Percentiles rank a stretch among this genome's conserved stretches.
Conservation (phyloP, 2,888 invertebrate genomes). For the Pristionchus fissidentatus region DNA sequence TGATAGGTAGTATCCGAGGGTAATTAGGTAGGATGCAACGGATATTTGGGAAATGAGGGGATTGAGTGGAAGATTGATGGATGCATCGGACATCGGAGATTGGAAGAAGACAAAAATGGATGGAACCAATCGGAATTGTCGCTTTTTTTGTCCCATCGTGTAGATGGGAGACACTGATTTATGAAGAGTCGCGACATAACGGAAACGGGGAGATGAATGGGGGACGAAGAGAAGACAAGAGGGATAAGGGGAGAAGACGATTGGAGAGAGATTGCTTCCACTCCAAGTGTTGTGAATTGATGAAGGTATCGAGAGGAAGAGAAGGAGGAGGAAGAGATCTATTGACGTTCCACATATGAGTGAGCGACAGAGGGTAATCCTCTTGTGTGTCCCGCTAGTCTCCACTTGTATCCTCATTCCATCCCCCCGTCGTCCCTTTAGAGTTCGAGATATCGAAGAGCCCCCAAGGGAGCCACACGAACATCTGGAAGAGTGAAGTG, state of each 20-base stretch:
- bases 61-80: too few relatives aligned
- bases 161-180: constrained; percentile 19
- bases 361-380: constrained; percentile 19
- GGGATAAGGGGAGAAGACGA: too few relatives aligned
- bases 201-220: not conserved
- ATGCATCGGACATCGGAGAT: too few relatives aligned
- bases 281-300: not conserved
- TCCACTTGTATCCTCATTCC: not conserved
- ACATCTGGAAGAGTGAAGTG: too few relatives aligned
- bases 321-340: too few relatives aligned
- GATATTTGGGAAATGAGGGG: too few relatives aligned
- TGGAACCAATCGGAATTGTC: not conserved
- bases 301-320: too few relatives aligned
- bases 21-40: too few relatives aligned
- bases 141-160: not conserved
- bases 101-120: too few relatives aligned
- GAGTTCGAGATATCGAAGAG: too few relatives aligned
- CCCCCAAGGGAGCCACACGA: constrained; percentile 5
- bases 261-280: not conserved
- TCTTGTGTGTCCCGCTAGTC: not conserved
- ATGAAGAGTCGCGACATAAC: not conserved
- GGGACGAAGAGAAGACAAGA: not conserved
- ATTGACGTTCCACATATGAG: not conserved
- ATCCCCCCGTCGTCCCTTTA: constrained; percentile 10
- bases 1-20: not conserved